Conservation (phyloP, 2,888 invertebrate species). For the Seira ritae region DNA sequence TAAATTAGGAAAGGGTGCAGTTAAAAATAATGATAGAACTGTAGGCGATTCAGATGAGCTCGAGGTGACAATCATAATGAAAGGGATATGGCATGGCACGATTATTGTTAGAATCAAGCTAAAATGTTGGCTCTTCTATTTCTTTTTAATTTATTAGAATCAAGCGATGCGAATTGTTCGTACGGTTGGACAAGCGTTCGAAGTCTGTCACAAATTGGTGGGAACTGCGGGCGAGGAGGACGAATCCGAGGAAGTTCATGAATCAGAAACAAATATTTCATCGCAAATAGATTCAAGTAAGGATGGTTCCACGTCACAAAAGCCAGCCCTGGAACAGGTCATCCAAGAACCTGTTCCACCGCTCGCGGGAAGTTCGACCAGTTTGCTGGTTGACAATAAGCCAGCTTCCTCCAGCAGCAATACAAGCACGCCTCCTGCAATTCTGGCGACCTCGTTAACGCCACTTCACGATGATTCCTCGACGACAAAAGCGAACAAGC, state of each 20-base stretch:
- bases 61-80: constrained; percentile 27
- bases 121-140: constrained; percentile 32
- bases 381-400: constrained; percentile 27
- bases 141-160: constrained; percentile 81
- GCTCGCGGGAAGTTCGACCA: constrained; percentile 75
- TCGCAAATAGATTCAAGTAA: constrained; percentile 76
- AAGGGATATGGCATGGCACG: no score
- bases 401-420: constrained; percentile 38
- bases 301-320: constrained; percentile 70
- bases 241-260: constrained; percentile 74
- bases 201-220: constrained; percentile 97
- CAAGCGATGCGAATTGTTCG: constrained; percentile 99
- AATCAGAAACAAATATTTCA: constrained; percentile 66
- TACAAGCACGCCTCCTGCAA: constrained; percentile 41
- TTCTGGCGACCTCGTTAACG: constrained; percentile 22
- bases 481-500: constrained; percentile 37
- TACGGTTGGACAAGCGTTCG: constrained; percentile 99
- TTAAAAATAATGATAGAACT: neutral
- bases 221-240: constrained; percentile 76
- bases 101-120: no score
- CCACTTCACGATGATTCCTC: constrained; percentile 2
- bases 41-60: constrained; percentile 37
- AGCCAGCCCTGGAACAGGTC: constrained; percentile 74
- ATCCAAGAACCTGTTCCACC: constrained; percentile 77
- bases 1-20: constrained; percentile 2